Evolutionary conservation across 2,113 vertebrate genomes (phyloP), one percentile per base, ranked within the genome.

Genomic region (Phodopus roborovskii): DNA sequence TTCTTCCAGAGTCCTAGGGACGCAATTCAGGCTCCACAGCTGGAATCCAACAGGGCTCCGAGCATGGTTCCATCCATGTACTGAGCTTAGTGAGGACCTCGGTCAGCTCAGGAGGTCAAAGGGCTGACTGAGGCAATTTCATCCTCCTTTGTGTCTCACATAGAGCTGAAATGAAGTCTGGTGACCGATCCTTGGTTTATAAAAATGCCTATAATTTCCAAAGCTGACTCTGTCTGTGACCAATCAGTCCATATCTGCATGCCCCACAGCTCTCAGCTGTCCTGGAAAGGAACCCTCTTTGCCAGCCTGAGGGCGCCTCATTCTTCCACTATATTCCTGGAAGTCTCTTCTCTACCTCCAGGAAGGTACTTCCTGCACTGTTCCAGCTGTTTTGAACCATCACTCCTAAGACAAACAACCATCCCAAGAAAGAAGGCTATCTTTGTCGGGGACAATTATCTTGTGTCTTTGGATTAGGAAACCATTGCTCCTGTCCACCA

Each of bases 21-120:
- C 39, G 0, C 0, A 24, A 68, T 1, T 16, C 0, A 28, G 2
- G 8, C 10, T 50, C 24, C 5, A 0, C 7, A 1, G 39, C 33
- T 16, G 33, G 53, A 77, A 36, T 4, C 16, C 26, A 50, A 16
- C 2, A 20, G 50, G 22, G 16, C 17, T 6, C 30, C 24, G 56
- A n/a, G 30, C 4, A 19, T 10, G 7, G 9, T 28, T 16, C 28
- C 22, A 11, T 16, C 39, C 68, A 82, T 19, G 42, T 45, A 17
- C 39, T 17, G 17, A 7, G n/a, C 9, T 13, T 15, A 7, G 17
- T 8, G 15, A 39, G 19, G 68, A 86, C 45, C 33, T 5, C 11
- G 50, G 30, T 48, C 12, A 5, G 20, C 56, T 87, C 2, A 17
- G 17, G 36, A 89, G 62, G 30, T n/a, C 81, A 73, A 19, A 53